Evolutionary conservation across 2,888 invertebrate genomes (phyloP), one percentile per base, ranked within the genome.

Genomic region (Ennomos erosarius): DNA sequence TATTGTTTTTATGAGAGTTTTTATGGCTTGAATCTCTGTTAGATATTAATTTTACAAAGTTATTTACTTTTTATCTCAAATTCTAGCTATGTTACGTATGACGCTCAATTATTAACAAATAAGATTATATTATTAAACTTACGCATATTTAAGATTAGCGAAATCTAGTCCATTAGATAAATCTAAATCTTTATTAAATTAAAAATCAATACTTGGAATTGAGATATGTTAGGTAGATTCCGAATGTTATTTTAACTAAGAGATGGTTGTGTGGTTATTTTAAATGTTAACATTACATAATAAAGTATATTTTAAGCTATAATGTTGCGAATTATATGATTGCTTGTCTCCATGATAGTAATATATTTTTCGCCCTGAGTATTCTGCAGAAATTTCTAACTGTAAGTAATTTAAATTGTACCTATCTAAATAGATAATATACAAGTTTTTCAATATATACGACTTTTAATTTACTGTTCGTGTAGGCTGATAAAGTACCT

Each of bases 81-180:
- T 73, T 77, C 72, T 79, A 81, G 74, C 74, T 76, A 71, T 64
- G 79, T 82, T 84, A 73, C 67, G 65, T 73, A 76, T 83, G 76
- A 81, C 75, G 88, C 89, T 88, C 89, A 88, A 88, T 88, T 88
- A 88, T 78, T 88, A 86, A 78, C 55, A 44, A 47, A 68, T 73
- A 76, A 68, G 67, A 62, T 50, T 65, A 38, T 33, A 48, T 68
- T 73, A 74, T 66, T 64, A 62, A 50, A 63, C 39, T 12, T 38
- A 44, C 10, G 58, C 57, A 40, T 52, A 57, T 62, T 70, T 73
- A 74, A 69, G 74, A 76, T 66, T 74, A 75, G 75, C 71, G 68
- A 70, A 72, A 72, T 71, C 68, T 85, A 85, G 87, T 87, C 82
- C 81, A 85, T 81, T 86, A 81, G 78, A 70, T 79, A 75, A 74